These are phyloP conservation scores for Sinocyclocheilus anophthalmus DNA, from an alignment of 2,113 vertebrate species.

Conservation along the genomic window DNA sequence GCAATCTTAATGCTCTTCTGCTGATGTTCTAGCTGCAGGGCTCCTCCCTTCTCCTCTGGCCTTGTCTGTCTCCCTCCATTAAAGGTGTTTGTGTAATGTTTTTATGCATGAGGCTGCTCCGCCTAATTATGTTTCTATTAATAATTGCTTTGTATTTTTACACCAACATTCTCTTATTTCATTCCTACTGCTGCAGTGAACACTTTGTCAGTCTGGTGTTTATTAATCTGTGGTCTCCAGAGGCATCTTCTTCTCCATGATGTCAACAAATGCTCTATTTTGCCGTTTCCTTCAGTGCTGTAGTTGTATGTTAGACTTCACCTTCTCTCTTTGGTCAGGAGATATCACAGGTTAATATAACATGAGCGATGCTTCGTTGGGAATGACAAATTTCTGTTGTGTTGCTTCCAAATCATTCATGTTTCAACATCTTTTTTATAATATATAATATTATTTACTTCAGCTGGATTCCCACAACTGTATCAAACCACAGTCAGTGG, in stretches of 20 bases:
- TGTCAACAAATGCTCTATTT: background rate
- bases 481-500: background rate
- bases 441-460: background rate
- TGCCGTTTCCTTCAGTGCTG: background rate
- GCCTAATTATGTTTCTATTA: conserved; percentile 23
- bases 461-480: background rate
- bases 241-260: background rate
- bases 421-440: conserved; percentile 3
- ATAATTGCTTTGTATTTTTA: conserved; percentile 17
- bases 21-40: conserved; percentile 21
- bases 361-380: background rate
- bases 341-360: background rate
- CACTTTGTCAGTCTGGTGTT: background rate
- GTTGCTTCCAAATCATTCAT: conserved; percentile 1
- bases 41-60: conserved; percentile 6
- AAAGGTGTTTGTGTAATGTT: background rate
- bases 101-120: conserved; percentile 1
- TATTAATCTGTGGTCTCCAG: background rate
- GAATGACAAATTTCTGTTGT: background rate
- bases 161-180: background rate
- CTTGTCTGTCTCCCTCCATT: conserved; percentile 5
- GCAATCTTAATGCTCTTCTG: conserved; percentile 27
- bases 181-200: background rate
- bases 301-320: background rate
- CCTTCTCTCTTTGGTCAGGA: background rate